Evolutionary conservation across 2,888 invertebrate genomes (phyloP).

Genomic region (Cistogaster globosa): DNA sequence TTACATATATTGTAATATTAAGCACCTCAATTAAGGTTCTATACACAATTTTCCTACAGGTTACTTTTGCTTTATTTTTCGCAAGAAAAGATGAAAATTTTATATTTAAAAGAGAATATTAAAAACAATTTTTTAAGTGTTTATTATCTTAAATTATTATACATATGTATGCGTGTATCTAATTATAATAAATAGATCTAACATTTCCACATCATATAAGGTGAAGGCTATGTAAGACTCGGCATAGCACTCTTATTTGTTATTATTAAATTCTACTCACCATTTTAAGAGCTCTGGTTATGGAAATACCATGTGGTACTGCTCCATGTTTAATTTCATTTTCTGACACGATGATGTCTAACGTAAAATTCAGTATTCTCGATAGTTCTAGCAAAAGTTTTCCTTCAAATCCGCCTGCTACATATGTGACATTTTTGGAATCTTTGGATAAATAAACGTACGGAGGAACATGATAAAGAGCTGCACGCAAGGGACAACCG

Average conservation of each 20-base stretch:
- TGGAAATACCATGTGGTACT: conserved; percentile 46
- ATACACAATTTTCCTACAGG: no score
- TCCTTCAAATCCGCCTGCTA: conserved; percentile 67
- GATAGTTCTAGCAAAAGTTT: conserved; percentile 47
- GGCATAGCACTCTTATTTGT: background rate
- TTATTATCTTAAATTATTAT: no score
- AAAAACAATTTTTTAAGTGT: no score
- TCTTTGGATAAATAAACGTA: conserved; percentile 62
- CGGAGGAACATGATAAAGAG: conserved; percentile 72
- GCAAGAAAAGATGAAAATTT: no score
- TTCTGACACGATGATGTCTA: conserved; percentile 55
- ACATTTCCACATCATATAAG: no score
- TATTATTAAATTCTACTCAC: conserved; percentile 46
- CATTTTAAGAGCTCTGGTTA: conserved; percentile 64
- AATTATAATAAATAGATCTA: no score
- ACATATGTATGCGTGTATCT: no score
- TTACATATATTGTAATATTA: no score
- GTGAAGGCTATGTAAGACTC: no score
- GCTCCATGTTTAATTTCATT: conserved; percentile 65
- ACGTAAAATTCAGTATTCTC: conserved; percentile 59
- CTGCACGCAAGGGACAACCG: conserved; percentile 76
- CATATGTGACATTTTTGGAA: conserved; percentile 22
- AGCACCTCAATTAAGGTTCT: no score
- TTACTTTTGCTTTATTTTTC: no score
- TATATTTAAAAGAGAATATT: no score